Percentiles rank a stretch among this genome's conserved stretches.
Conservation (phyloP, 2,888 invertebrate genomes). For the Agriopis leucophaearia region DNA sequence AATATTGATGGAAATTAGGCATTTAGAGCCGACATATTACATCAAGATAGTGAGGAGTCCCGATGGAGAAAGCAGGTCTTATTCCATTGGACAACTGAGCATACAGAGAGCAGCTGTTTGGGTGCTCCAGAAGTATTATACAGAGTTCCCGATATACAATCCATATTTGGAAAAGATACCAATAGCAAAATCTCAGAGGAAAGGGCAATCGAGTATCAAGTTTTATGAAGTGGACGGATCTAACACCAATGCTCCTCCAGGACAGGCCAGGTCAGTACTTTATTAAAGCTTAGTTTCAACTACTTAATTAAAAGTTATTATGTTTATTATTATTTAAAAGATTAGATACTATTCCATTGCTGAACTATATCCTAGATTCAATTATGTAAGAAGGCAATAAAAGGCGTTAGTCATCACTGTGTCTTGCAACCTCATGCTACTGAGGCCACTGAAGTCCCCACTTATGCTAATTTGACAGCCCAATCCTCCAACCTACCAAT, state of each 20-base stretch:
- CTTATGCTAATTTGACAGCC: too few species aligned
- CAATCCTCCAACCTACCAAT: too few species aligned
- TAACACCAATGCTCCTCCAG: constrained; percentile 88
- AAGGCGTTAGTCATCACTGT: too few species aligned
- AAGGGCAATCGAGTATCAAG: constrained; percentile 94
- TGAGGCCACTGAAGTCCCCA: too few species aligned
- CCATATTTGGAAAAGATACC: constrained; percentile 97
- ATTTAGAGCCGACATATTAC: constrained; percentile 95
- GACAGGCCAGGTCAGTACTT: constrained; percentile 86
- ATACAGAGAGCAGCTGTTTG: constrained; percentile 98
- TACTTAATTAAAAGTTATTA: too few species aligned
- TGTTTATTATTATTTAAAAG: too few species aligned
- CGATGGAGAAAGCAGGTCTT: constrained; percentile 96
- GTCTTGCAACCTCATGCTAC: too few species aligned
- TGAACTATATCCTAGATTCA: too few species aligned
- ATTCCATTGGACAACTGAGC: constrained; percentile 95
- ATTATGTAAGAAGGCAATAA: too few species aligned
- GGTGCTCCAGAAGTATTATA: constrained; percentile 97
- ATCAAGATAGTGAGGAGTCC: constrained; percentile 97
- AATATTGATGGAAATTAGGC: constrained; percentile 96
- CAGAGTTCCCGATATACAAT: constrained; percentile 98
- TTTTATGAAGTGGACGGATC: constrained; percentile 98
- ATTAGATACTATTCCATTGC: too few species aligned
- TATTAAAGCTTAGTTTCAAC: too few species aligned
- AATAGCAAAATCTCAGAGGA: constrained; percentile 93